Evolutionary conservation across 2,888 invertebrate species (phyloP).

Genomic region (Uropetala carovei): DNA sequence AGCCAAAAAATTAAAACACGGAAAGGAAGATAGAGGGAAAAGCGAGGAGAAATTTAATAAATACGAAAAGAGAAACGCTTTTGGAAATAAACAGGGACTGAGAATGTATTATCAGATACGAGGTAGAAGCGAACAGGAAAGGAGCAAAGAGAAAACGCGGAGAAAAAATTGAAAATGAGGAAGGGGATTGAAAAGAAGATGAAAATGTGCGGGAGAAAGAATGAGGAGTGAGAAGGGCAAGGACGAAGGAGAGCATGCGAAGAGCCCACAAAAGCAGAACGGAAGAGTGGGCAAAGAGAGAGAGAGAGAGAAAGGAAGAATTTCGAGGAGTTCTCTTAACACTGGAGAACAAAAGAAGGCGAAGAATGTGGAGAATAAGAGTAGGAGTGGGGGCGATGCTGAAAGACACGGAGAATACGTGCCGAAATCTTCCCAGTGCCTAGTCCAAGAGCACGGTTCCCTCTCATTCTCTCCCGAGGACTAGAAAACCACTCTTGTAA

Average conservation of each 20-base stretch:
- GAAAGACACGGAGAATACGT: not conserved
- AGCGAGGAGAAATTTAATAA: not conserved
- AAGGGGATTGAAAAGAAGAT: not conserved
- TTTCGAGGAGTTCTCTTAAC: not conserved
- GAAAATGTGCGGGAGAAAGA: not conserved
- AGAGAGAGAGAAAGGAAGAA: not conserved
- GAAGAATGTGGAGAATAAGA: not conserved
- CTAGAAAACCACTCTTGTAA: constrained; percentile 8
- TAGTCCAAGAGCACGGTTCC: not conserved
- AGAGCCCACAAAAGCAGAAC: not conserved
- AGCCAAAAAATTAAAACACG: not conserved
- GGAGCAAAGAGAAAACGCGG: not conserved
- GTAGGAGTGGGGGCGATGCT: not conserved
- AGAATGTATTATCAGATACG: not conserved
- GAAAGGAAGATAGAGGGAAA: not conserved
- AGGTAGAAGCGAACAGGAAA: not conserved
- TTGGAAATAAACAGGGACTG: not conserved
- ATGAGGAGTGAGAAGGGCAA: not conserved
- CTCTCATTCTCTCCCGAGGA: not conserved
- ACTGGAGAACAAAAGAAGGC: not conserved
- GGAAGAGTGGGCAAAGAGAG: not conserved
- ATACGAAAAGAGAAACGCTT: not conserved
- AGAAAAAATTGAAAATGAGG: not conserved
- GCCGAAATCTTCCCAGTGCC: not conserved
- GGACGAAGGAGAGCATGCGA: not conserved